Base-by-base conservation (phyloP, 2,888 invertebrate genomes). In the Brachyopa scutellaris region DNA sequence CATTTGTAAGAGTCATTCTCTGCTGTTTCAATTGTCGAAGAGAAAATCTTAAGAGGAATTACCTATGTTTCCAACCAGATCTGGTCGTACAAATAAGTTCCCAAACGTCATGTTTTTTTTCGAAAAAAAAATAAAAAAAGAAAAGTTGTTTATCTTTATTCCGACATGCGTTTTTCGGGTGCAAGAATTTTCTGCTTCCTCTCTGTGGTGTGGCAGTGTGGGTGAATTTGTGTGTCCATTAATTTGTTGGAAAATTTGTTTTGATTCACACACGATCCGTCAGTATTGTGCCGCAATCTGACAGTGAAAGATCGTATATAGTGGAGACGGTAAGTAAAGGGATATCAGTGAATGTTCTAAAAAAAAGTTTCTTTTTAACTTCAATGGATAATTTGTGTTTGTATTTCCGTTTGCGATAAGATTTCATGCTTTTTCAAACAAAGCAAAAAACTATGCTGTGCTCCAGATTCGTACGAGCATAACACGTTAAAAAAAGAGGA, bases 361-460 rank as follows among this genome's bases (percentile, higher is more conserved):
- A 29, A 45, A 23, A 57, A 29, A 40, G 55, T 9, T 19, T 61
- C 33, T 42, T 59, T 40, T 49, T 31, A 21, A 38, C 17, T 33
- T 57, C 36, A 73, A 23, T 69, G 59, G 33, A 70, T 55, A 61
- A 17, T 42, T 45, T 67, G 67, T 76, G 69, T 26, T 61, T 77
- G 62, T 61, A 61, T 59, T 77, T 82, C 69, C 82, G 82, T 77
- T 82, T 59, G 69, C 47, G 82, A 82, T 82, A 77, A 82, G 57
- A 77, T 55, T 59, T 55, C 53, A 67, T 45, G 49, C 40, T 72
- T 64, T 47, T 51, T 9, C 23, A 42, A 42, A 42, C 38, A 21
- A 62, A 42, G 57, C 45, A 40, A 45, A 55, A 47, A 45, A 40
- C 51, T 15, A 55, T 57, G 70, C 62, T 55, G 59, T 61, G 82